Base-by-base conservation (phyloP, 2,888 invertebrate species). In the Drosophila crucigera region DNA sequence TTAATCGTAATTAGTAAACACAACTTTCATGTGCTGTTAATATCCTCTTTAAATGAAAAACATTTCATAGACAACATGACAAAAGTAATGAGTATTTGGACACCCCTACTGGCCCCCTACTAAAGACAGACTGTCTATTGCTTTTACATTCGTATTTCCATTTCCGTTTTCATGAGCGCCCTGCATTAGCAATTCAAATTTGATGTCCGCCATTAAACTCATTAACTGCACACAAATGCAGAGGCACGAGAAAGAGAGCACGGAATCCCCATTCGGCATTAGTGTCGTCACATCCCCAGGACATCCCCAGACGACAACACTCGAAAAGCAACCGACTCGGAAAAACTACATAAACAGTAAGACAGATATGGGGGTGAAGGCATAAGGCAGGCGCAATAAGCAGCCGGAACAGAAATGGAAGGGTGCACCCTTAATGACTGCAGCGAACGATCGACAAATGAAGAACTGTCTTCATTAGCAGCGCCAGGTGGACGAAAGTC, bases 101-200 rank as follows among this genome's bases (percentile, higher is more conserved):
- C 25, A 16, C 58, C 53, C 16, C 1, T n/a, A 11, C 28, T 16
- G 14, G 14, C 2, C 9, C 3, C n/a, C 35, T 39, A 7, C 30
- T 30, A 30, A 7, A 30, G 30, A 30, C 30, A 30, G 56, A 14
- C 9, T 58, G 58, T 58, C 31, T 58, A 73, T 78, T 63, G 68
- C 78, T 66, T 68, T 73, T 76, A 68, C 76, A 89, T 82, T 84
- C 73, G 85, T 68, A 88, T 71, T 73, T 80, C 68, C 80, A 84
- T 84, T 90, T 88, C 85, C 90, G 69, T 73, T 84, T 82, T 72
- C 73, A 84, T 58, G 76, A 72, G 74, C 78, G 68, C 66, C 69
- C 71, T 73, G 89, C 89, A 90, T 87, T 87, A 76, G 89, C 91
- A 87, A 87, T 90, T 89, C 91, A 90, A 90, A 87, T 91, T 87